Percentiles rank a stretch among this genome's conserved stretches.
Evolutionary conservation across 2,888 invertebrate genomes (phyloP).

Genomic region (Conchocele bisecta): DNA sequence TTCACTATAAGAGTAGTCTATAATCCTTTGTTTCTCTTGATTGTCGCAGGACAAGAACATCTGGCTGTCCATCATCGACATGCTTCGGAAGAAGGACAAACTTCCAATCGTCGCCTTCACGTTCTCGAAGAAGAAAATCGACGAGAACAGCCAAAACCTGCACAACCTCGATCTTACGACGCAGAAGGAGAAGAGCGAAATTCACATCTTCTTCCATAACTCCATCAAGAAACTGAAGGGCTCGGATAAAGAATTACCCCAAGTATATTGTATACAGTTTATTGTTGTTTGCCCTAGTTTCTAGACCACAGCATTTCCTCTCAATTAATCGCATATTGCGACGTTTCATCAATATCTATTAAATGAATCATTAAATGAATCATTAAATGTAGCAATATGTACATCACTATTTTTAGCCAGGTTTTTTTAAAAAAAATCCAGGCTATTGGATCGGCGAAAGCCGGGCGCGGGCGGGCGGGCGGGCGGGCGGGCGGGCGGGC

Average conservation of each 20-base stretch:
- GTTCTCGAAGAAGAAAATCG: conserved; percentile 92
- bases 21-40: background rate
- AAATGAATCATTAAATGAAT: no score
- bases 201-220: conserved; percentile 92
- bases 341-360: no score
- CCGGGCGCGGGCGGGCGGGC: no score
- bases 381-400: no score
- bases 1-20: background rate
- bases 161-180: conserved; percentile 89
- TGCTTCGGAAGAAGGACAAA: conserved; percentile 91
- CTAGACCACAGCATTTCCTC: no score
- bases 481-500: no score
- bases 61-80: conserved; percentile 86
- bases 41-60: conserved; percentile 86
- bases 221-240: conserved; percentile 92
- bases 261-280: no score
- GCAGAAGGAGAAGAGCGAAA: conserved; percentile 91
- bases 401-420: no score
- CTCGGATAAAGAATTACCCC: conserved; percentile 94
- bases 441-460: no score
- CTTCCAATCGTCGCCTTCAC: conserved; percentile 97
- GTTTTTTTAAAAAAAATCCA: no score
- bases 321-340: no score
- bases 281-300: no score
- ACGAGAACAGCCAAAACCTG: conserved; percentile 87